Base-by-base conservation (phyloP, 2,797 vertebrate species). In the Syndactyla subalaris region DNA sequence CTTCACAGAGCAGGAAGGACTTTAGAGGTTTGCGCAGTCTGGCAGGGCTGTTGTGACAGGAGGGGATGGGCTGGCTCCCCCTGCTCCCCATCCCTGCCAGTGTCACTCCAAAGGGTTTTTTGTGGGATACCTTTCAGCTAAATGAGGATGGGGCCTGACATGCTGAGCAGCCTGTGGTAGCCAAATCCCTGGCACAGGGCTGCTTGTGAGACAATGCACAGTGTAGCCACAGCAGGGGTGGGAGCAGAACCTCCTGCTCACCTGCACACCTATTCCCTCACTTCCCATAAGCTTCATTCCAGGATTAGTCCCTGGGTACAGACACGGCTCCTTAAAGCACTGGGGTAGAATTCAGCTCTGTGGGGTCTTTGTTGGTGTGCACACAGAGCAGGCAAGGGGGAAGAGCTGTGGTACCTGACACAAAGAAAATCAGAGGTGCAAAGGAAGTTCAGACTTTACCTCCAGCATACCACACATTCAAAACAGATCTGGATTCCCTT, bases 111-210 rank as follows among this genome's bases (percentile, higher is more conserved):
- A 34, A 79, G 24, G 11, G 32, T 75, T 57, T 38, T 24, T 15
- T n/a, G 48, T 39, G 39, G 29, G 17, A 26, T 5, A 19, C 18
- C 32, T 84, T 73, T 55, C 2, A 3, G 59, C 22, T 34, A 22
- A 23, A n/a, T 8, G 20, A 77, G 51, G 70, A 43, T 6, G 6
- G 32, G 9, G 3, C 20, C 54, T 23, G 51, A 24, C 23, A 18
- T 54, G 5, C 29, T 11, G 23, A 49, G 41, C 0, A 0, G 54
- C 58, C 10, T 0, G 29, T 13, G 12, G 6, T 9, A 36, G n/a
- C 15, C 80, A 51, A 16, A 41, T 22, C 22, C 22, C 17, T 36
- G 38, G 61, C 34, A 32, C 0, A 0, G 46, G 34, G 34, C 51
- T 74, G 38, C 34, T 41, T 3, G 6, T 58, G 54, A 54, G 43